Base-by-base conservation (phyloP, 2,113 vertebrate genomes). In the Periophthalmodon schlosseri region DNA sequence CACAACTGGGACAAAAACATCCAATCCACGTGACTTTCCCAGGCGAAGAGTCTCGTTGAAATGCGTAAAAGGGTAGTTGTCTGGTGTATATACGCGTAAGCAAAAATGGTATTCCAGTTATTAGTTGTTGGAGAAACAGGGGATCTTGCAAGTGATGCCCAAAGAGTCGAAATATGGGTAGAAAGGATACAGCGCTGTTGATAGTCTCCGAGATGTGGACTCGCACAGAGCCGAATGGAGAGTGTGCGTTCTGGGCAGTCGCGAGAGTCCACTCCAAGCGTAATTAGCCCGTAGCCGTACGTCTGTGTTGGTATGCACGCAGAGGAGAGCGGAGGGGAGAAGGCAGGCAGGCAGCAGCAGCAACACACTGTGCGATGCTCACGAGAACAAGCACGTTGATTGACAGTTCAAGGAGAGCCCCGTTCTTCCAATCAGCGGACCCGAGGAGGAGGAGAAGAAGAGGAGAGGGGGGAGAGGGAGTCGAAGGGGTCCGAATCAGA, bases 361-460 rank as follows among this genome's bases (percentile, higher is more conserved):
- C 87, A 83, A 86, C 82, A 80, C 73, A 69, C 80, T 39, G 87
- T 85, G 79, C 86, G 79, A 87, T 76, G 83, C 88, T 86, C 88
- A 76, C 89, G 68, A 78, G 85, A 82, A 81, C 34, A 28, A 73
- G 68, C 28, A 63, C 78, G 14, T 5, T 91, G 93, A 94, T 82
- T 91, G 94, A 87, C 93, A 90, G 90, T 60, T 93, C 88, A 83
- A 87, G 87, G 83, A 90, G 82, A 77, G 78, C 57, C 61, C 61
- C 60, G 75, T 54, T 79, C 84, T 58, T 46, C 93, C 94, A 93
- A 93, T 94, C 88, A 76, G 34, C 54, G 72, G 61, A 24, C 72
- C 72, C 76, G 57, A 78, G 75, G 74, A 84, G 81, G 87, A 84
- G 61, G 33, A 36, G 61, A 39, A 21, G 91, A 4, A 21, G 18